These are phyloP conservation scores for Myotis lucifugus DNA, from an alignment of 2,113 vertebrate genomes.

Conservation along the genomic window DNA sequence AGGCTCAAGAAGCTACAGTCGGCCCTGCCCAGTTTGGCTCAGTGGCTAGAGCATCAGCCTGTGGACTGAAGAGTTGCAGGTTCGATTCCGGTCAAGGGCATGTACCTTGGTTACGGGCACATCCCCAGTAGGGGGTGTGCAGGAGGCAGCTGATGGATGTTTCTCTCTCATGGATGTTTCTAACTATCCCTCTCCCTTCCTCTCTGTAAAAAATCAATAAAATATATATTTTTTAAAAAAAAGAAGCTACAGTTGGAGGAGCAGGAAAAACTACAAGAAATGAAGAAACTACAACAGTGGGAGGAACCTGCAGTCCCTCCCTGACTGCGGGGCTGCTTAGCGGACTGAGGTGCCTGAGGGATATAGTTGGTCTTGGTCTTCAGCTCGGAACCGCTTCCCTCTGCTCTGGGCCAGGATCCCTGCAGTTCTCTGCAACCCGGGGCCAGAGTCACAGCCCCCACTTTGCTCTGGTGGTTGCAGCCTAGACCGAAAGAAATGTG, in stretches of 20 bases:
- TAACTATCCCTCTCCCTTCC: too few relatives aligned
- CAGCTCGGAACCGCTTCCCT: rapidly evolving
- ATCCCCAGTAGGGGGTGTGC: too few relatives aligned
- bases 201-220: too few relatives aligned
- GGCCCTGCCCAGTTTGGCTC: conserved; percentile 11
- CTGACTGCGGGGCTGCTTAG: conserved; percentile 90
- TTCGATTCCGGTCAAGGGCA: too few relatives aligned
- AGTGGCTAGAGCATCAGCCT: too few relatives aligned
- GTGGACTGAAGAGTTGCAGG: too few relatives aligned
- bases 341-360: conserved; percentile 86
- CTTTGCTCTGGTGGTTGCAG: not conserved
- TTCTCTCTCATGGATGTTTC: too few relatives aligned
- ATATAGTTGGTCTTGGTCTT: not conserved
- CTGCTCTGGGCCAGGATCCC: too few relatives aligned
- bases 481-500: not conserved
- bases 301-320: conserved; percentile 92
- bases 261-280: conserved; percentile 92
- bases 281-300: conserved; percentile 91
- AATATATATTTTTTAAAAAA: too few relatives aligned
- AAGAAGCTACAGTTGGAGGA: conserved; percentile 92
- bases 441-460: not conserved
- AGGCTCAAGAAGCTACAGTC: conserved; percentile 90
- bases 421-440: not conserved
- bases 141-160: too few relatives aligned
- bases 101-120: too few relatives aligned